These are phyloP conservation scores for Aurelia coerulea DNA, from an alignment of 30 jellyfish, hydroid and myxozoan species.

Conservation along the genomic window DNA sequence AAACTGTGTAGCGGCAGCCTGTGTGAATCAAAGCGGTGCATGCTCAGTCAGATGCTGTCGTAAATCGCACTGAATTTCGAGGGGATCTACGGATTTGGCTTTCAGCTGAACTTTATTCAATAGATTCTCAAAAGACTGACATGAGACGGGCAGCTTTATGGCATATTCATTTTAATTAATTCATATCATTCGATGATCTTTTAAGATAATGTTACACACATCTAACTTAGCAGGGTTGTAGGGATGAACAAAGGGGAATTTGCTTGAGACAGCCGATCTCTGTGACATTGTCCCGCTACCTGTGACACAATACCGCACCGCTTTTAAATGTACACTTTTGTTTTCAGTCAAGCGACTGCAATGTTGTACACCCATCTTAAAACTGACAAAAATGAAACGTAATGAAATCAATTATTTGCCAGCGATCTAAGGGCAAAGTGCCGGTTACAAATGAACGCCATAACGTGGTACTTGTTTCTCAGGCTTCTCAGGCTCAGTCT, in stretches of 20 bases:
- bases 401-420: too few relatives aligned
- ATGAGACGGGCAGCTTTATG: slow-evolving; percentile 65
- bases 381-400: too few relatives aligned
- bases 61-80: slow-evolving; percentile 46
- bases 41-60: slow-evolving; percentile 47
- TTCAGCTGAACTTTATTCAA: slow-evolving; percentile 43
- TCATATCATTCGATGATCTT: slow-evolving; percentile 41
- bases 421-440: too few relatives aligned
- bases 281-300: neutral
- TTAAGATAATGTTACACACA: slow-evolving; percentile 55
- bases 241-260: slow-evolving; percentile 12
- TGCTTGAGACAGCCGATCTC: neutral
- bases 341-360: too few relatives aligned
- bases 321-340: too few relatives aligned
- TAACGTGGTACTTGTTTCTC: too few relatives aligned
- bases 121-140: slow-evolving; percentile 44
- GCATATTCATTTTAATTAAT: slow-evolving; percentile 44
- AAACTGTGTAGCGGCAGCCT: slow-evolving; percentile 54
- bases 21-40: slow-evolving; percentile 66
- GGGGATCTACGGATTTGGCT: slow-evolving; percentile 52
- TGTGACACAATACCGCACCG: too few relatives aligned
- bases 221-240: slow-evolving; percentile 59
- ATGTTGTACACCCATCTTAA: too few relatives aligned
- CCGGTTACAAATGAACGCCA: too few relatives aligned
- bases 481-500: too few relatives aligned